Conservation (phyloP, 2,888 invertebrate species). For the Spicauda simplicius region DNA sequence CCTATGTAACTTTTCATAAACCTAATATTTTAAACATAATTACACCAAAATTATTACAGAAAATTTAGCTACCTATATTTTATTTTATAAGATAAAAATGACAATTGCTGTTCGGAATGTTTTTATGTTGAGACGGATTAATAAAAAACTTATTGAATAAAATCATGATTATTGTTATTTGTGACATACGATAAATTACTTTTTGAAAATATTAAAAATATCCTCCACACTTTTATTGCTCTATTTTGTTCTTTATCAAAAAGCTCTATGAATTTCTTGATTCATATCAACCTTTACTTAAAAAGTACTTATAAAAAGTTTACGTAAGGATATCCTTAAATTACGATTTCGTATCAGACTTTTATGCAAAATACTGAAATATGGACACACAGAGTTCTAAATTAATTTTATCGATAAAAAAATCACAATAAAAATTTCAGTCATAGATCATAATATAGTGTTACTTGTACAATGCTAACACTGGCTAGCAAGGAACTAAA, state of each 20-base stretch:
- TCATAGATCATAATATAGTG: constrained; percentile 32
- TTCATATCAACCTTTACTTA: constrained; percentile 22
- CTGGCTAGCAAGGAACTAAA: constrained; percentile 49
- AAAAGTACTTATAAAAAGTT: constrained; percentile 29
- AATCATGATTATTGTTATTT: constrained; percentile 19
- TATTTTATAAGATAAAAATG: constrained; percentile 47
- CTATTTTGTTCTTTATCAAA: constrained; percentile 4
- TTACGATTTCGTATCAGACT: constrained; percentile 31
- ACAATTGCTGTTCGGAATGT: constrained; percentile 50
- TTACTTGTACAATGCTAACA: constrained; percentile 33
- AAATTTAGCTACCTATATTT: constrained; percentile 77
- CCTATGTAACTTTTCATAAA: constrained; percentile 43
- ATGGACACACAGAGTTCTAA: constrained; percentile 26
- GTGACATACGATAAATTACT: neutral
- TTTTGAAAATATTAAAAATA: neutral
- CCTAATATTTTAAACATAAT: constrained; percentile 53
- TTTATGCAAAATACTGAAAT: constrained; percentile 26
- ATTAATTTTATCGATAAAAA: constrained; percentile 25
- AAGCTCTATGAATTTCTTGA: neutral
- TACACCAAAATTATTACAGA: constrained; percentile 62
- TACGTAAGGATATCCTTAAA: constrained; percentile 25
- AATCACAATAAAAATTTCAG: constrained; percentile 37
- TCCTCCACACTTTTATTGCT: neutral
- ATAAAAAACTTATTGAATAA: constrained; percentile 25
- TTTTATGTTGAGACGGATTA: constrained; percentile 36